phyloP scores from a whole-genome alignment of 1,140 invertebrate species.

The Hyphantria cunea region DNA sequence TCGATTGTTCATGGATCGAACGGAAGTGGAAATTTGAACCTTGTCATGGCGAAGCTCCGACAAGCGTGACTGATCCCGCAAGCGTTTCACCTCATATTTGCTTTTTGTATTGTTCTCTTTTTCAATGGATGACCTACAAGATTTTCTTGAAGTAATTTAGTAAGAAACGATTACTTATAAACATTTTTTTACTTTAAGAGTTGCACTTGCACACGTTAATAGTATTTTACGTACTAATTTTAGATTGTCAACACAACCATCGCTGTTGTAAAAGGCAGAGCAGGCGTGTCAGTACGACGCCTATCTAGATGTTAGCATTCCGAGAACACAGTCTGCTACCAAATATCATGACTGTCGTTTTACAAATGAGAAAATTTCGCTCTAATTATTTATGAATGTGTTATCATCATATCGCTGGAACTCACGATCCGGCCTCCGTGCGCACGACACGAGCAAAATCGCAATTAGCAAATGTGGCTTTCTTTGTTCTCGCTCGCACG shows the following conservation, averaged over 20 bases:
- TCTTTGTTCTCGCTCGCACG: conserved; percentile 79
- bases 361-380: conserved; percentile 82
- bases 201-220: neutral
- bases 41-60: conserved; percentile 52
- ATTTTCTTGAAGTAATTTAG: conserved; percentile 10
- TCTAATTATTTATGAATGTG: conserved; percentile 82
- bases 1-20: conserved; percentile 63
- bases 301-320: conserved; percentile 77
- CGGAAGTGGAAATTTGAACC: conserved; percentile 72
- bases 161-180: conserved; percentile 10
- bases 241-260: conserved; percentile 22
- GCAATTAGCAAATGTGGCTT: conserved; percentile 81
- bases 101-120: conserved; percentile 40
- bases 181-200: neutral
- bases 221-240: neutral
- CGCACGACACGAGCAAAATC: conserved; percentile 79
- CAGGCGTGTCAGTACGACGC: conserved; percentile 69
- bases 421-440: conserved; percentile 77
- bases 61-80: conserved; percentile 67
- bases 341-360: conserved; percentile 81
- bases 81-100: conserved; percentile 53
- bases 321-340: conserved; percentile 73
- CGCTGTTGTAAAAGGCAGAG: conserved; percentile 56
- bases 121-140: conserved; percentile 29
- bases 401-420: conserved; percentile 80